Evolutionary conservation across 2,888 invertebrate species (phyloP).

Genomic region (Byasa hedistus): DNA sequence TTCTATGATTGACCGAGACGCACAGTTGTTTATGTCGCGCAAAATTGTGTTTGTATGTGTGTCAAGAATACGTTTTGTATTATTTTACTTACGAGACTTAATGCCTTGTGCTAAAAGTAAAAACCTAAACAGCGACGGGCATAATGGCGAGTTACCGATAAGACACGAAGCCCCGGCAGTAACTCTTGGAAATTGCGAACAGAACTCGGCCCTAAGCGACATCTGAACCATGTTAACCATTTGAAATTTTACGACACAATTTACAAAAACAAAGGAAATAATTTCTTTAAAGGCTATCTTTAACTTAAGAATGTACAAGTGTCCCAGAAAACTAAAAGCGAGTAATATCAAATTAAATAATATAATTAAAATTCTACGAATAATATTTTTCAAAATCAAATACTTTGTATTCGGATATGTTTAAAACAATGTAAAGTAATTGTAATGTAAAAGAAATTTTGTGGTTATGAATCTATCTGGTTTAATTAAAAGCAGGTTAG

Average conservation of each 20-base stretch:
- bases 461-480: too few relatives aligned
- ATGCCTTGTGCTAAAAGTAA: constrained; percentile 39
- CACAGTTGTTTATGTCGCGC: not conserved
- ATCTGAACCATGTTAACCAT: constrained; percentile 9
- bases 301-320: not conserved
- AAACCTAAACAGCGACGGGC: constrained; percentile 28
- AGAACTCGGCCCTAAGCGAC: constrained; percentile 25
- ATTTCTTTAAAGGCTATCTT: constrained; percentile 1
- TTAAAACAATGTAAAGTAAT: too few relatives aligned
- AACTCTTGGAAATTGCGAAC: constrained; percentile 23
- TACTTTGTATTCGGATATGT: too few relatives aligned
- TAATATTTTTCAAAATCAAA: not conserved
- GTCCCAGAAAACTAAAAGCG: too few relatives aligned
- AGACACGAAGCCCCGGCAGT: constrained; percentile 36
- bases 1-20: not conserved
- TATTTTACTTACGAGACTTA: constrained; percentile 34
- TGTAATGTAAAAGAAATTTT: too few relatives aligned
- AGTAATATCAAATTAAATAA: not conserved
- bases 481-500: too few relatives aligned
- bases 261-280: constrained; percentile 12
- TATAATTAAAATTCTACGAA: not conserved
- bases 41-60: constrained; percentile 33
- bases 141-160: constrained; percentile 33
- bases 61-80: constrained; percentile 43
- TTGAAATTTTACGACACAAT: not conserved